Conservation (phyloP, 2,888 invertebrate genomes). For the Noctua fimbriata region DNA sequence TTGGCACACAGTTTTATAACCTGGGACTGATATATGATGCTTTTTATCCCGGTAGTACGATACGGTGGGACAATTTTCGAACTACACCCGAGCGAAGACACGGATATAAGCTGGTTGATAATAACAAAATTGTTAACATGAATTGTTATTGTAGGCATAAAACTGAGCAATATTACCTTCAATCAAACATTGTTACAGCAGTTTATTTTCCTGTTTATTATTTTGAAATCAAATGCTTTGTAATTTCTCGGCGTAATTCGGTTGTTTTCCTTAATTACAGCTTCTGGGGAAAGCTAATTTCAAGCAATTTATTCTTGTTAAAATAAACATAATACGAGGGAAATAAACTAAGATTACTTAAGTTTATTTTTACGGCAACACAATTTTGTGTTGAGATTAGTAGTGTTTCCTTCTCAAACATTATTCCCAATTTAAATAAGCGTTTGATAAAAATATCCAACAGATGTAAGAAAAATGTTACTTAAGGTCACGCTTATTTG, state of each 20-base stretch:
- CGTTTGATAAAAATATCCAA: not conserved
- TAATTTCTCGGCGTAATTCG: rapidly evolving
- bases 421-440: not conserved
- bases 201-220: slow-evolving; percentile 24
- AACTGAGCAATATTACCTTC: not conserved
- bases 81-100: rapidly evolving
- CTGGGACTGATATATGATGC: not conserved
- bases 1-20: not conserved
- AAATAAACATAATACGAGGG: not conserved
- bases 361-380: not conserved
- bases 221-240: not conserved
- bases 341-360: not conserved
- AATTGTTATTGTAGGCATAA: not conserved
- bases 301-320: not conserved
- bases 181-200: not conserved
- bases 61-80: not conserved
- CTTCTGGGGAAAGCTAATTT: not conserved
- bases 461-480: not conserved
- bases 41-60: not conserved
- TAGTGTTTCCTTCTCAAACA: not conserved
- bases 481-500: not conserved
- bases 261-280: not conserved
- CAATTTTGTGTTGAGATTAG: not conserved
- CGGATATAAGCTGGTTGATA: not conserved
- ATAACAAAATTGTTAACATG: not conserved